Conservation (phyloP, 1,140 invertebrate species). For the Leptopilina clavipes region DNA sequence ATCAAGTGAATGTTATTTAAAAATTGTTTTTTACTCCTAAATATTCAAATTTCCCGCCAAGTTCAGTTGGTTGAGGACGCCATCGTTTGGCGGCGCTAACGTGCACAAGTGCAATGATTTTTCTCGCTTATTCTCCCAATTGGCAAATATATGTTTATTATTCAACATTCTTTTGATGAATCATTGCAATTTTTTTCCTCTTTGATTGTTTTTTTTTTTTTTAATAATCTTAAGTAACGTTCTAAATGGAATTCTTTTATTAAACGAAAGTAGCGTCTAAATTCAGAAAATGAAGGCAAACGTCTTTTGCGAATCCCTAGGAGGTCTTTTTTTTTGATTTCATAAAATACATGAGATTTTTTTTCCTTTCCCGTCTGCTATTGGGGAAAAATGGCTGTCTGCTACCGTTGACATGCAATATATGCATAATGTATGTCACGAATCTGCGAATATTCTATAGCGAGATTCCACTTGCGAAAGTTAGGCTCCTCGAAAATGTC, state of each 20-base stretch:
- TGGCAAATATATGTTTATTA: too few species aligned
- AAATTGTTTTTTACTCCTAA: too few species aligned
- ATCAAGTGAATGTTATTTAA: neutral
- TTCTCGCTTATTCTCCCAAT: too few species aligned
- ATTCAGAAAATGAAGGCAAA: constrained; percentile 2
- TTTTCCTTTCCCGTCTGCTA: constrained; percentile 12
- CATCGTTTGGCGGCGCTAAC: neutral
- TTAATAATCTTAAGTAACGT: neutral
- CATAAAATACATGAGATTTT: constrained; percentile 7
- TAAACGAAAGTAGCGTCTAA: neutral
- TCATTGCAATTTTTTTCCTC: too few species aligned
- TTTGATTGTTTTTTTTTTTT: neutral
- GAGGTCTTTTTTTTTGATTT: neutral
- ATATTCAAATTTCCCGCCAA: neutral
- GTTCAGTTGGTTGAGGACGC: neutral
- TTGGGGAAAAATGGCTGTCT: constrained; percentile 25
- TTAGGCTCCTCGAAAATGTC: constrained; percentile 20
- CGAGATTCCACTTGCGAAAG: constrained; percentile 1
- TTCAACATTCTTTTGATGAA: too few species aligned
- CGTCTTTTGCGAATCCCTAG: neutral
- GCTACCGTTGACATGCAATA: constrained; percentile 7
- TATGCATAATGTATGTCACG: constrained; percentile 19
- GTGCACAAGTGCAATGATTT: too few species aligned
- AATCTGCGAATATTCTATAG: constrained; percentile 10
- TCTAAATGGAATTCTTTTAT: neutral